Percentiles rank a stretch among this genome's conserved stretches.
Evolutionary conservation across 2,888 invertebrate species (phyloP).

Genomic region (Cyclophora punctaria): DNA sequence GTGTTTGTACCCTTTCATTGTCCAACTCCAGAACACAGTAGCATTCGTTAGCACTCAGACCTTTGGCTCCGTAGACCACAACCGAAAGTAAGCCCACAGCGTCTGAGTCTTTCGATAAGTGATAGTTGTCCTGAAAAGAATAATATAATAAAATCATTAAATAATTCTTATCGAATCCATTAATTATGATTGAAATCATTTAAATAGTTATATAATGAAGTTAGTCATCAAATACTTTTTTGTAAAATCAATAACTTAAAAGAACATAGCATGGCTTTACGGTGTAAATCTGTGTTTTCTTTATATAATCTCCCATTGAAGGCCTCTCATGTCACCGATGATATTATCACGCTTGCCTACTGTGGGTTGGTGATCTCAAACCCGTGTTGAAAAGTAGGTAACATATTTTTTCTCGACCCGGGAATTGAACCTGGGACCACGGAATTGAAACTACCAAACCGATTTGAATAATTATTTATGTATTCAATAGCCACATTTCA

Average conservation of each 20-base stretch:
- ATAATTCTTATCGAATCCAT: too few relatives aligned
- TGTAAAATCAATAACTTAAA: constrained; percentile 5
- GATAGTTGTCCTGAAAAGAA: constrained; percentile 33
- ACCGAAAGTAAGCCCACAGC: constrained; percentile 94
- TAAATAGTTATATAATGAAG: too few relatives aligned
- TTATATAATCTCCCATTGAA: not conserved
- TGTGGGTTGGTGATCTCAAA: too few relatives aligned
- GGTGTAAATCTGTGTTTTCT: not conserved
- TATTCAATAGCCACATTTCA: too few relatives aligned
- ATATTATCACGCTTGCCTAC: too few relatives aligned
- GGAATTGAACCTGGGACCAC: too few relatives aligned
- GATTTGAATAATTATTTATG: constrained; percentile 12
- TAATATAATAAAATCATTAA: too few relatives aligned
- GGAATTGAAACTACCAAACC: not conserved
- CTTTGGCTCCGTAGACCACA: constrained; percentile 87
- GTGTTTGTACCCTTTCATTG: constrained; percentile 94
- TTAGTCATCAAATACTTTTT: too few relatives aligned
- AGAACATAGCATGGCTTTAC: not conserved
- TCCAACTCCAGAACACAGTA: constrained; percentile 95
- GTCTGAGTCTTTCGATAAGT: constrained; percentile 28
- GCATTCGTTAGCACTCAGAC: constrained; percentile 92
- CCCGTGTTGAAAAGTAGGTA: too few relatives aligned
- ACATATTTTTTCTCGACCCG: too few relatives aligned
- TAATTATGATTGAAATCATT: too few relatives aligned
- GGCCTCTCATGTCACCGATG: not conserved